Evolutionary conservation across 2,113 vertebrate genomes (phyloP), one percentile per base, ranked within the genome.

Genomic region (Lichenostomus cassidix): DNA sequence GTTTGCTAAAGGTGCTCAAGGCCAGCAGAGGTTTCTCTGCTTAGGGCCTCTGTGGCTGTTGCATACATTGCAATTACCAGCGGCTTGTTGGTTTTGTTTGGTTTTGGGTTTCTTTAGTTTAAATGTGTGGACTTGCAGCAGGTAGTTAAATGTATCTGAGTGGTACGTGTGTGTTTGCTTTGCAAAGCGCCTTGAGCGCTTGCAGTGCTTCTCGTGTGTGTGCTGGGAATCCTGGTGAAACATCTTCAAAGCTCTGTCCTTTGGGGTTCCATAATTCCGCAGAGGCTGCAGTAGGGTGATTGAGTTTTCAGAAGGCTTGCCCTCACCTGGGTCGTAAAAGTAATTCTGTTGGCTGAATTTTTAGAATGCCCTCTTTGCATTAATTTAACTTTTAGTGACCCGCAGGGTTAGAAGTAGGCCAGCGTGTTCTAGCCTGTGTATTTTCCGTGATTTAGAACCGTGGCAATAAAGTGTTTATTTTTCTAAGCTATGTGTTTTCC

Each of bases 11-110:
- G 47, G 24, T 18, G 12, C 28, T 12, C 15, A 6, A 8, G 42
- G 69, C 59, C 59, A 2, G 0, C 49, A 1, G 2, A 3, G 11
- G 2, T 12, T 31, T 31, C 23, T 19, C 18, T 53, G 16, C 19
- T 24, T 28, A 19, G 49, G 20, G 19, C 20, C 7, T 68, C 24
- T 18, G 24, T 4, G 56, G 5, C 11, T 28, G 44, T 20, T 56
- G 19, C 15, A 2, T 27, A 19, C 16, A 2, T 22, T 19, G 4
- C 27, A 39, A 15, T 33, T 42, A 28, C 4, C 24, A 12, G 2
- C 18, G 16, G 4, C 3, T n/a, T 5, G 7, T 37, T 20, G 5
- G 10, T 17, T 17, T 46, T 33, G 23, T 31, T 35, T 28, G 12
- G 11, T 2, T 18, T 39, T 11, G 14, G 8, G 8, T 28, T 3